These are phyloP conservation scores for Archegozetes longisetosus DNA, from an alignment of 1,140 invertebrate species.

Conservation along the genomic window DNA sequence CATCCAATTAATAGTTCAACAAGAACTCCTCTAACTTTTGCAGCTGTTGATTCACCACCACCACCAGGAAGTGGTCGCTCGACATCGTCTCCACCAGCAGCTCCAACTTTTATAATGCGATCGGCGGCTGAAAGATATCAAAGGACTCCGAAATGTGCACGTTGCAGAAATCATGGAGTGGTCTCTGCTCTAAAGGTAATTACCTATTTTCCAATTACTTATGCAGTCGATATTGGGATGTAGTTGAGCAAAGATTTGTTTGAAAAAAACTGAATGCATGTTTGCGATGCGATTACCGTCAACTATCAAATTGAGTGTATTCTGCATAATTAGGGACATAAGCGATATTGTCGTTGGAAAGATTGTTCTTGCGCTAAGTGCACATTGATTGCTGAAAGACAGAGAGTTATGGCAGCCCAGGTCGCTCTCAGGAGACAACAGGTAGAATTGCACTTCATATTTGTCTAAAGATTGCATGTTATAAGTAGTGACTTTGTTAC, in stretches of 20 bases:
- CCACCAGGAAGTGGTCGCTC: too few species aligned
- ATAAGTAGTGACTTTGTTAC: slow-evolving; percentile 1
- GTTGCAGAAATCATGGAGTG: slow-evolving; percentile 94
- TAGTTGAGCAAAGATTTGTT: too few species aligned
- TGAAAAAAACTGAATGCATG: too few species aligned
- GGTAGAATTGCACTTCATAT: slow-evolving; percentile 2
- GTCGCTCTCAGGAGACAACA: slow-evolving; percentile 59
- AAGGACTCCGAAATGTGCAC: slow-evolving; percentile 94
- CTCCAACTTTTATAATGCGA: slow-evolving; percentile 7
- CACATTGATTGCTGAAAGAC: slow-evolving; percentile 91
- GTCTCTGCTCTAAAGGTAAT: slow-evolving; percentile 81
- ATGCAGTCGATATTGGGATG: too few species aligned
- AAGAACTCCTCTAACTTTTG: not conserved
- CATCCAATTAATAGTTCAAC: not conserved
- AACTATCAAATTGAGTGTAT: too few species aligned
- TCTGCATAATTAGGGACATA: slow-evolving; percentile 55
- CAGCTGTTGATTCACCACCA: not conserved
- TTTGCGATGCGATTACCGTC: too few species aligned
- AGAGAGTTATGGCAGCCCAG: slow-evolving; percentile 93
- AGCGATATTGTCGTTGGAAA: slow-evolving; percentile 89
- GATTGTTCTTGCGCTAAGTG: slow-evolving; percentile 96
- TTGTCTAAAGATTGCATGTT: not conserved
- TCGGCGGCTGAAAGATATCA: slow-evolving; percentile 68
- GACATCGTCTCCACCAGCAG: not conserved
- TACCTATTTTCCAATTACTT: too few species aligned